These are phyloP conservation scores for Aplysina aerophoba DNA, from an alignment of 37 sponge, comb jelly and placozoan species.

Conservation along the genomic window DNA sequence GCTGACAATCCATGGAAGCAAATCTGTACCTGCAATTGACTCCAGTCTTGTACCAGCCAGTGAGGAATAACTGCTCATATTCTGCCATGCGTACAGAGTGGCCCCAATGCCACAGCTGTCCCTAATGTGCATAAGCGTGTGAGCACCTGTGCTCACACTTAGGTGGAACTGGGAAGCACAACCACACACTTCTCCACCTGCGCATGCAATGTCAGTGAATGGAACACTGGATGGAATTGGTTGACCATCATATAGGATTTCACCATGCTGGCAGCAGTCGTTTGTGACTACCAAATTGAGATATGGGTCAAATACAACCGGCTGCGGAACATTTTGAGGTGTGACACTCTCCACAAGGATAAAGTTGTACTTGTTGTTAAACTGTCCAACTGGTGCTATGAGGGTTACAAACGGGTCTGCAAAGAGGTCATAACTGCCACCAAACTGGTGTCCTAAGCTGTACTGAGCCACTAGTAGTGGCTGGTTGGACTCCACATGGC, in stretches of 20 bases:
- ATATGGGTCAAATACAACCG: background rate
- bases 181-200: no score
- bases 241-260: background rate
- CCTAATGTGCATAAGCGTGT: no score
- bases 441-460: background rate
- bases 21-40: no score
- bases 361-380: background rate
- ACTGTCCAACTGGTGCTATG: constrained; percentile 7
- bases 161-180: no score
- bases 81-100: no score
- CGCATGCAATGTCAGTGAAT: no score
- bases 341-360: background rate
- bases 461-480: background rate
- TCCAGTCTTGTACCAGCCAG: no score
- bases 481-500: background rate
- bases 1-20: no score
- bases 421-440: background rate
- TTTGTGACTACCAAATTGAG: background rate
- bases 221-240: background rate
- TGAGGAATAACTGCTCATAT: no score
- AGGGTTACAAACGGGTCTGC: constrained; percentile 7
- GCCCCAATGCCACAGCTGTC: no score
- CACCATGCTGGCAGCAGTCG: background rate
- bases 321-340: background rate
- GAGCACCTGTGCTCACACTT: no score